Conservation (phyloP, 2,113 vertebrate species). For the Cheirogaleus medius region DNA sequence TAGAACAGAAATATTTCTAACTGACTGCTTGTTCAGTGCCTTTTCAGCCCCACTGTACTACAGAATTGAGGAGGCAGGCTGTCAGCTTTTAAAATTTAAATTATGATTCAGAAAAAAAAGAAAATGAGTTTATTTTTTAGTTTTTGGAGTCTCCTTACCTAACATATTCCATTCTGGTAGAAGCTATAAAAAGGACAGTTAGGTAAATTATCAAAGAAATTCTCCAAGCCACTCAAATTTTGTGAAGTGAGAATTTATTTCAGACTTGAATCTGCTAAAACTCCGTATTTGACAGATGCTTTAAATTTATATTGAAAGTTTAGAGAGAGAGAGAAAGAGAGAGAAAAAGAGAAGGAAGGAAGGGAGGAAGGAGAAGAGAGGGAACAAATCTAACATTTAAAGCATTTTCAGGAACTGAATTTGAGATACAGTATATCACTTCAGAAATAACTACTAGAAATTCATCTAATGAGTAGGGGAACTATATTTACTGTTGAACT, state of each 20-base stretch:
- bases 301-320: constrained; percentile 59
- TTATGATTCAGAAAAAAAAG: constrained; percentile 29
- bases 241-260: constrained; percentile 43
- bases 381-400: background rate
- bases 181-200: constrained; percentile 23
- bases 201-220: constrained; percentile 30
- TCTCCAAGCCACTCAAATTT: background rate
- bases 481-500: background rate
- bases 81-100: constrained; percentile 43
- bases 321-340: background rate
- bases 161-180: constrained; percentile 26
- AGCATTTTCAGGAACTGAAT: background rate
- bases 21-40: background rate
- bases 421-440: background rate
- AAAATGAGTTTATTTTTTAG: constrained; percentile 20
- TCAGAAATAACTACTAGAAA: background rate
- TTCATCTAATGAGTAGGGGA: background rate
- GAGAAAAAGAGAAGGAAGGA: background rate
- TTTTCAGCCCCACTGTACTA: background rate
- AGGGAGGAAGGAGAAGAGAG: background rate
- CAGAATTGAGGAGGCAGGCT: background rate
- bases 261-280: constrained; percentile 2
- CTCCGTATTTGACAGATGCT: constrained; percentile 27
- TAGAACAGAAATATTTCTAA: background rate
- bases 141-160: constrained; percentile 19